phyloP scores from a whole-genome alignment of 2,888 invertebrate species.

The Platypus cylindrus region DNA sequence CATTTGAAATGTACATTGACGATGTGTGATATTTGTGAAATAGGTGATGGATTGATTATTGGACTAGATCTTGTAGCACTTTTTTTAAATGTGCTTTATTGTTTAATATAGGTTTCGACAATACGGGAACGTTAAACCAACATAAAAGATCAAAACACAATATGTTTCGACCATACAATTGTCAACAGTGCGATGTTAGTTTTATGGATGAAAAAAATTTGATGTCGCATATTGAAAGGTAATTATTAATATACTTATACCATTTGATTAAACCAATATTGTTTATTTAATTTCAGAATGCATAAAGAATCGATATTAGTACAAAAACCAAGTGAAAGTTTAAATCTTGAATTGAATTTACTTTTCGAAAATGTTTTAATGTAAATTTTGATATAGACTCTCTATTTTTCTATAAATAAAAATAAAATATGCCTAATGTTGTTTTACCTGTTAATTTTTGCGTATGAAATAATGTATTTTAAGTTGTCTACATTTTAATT shows the following conservation, averaged over 20 bases:
- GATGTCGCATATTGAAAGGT: slow-evolving; percentile 45
- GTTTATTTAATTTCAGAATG: too few species aligned
- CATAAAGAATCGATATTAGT: too few species aligned
- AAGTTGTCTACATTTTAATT: too few species aligned
- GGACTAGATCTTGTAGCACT: slow-evolving; percentile 31
- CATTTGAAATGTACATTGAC: slow-evolving; percentile 46
- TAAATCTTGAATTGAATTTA: too few species aligned
- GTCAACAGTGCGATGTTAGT: slow-evolving; percentile 44
- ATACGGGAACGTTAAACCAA: slow-evolving; percentile 41
- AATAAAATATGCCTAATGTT: not conserved
- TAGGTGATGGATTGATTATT: slow-evolving; percentile 32
- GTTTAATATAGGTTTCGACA: slow-evolving; percentile 12
- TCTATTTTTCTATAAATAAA: not conserved
- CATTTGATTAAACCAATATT: too few species aligned
- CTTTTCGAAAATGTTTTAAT: too few species aligned
- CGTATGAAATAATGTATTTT: too few species aligned
- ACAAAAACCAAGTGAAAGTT: too few species aligned
- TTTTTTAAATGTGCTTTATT: not conserved
- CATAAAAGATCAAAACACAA: slow-evolving; percentile 45
- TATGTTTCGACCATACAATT: slow-evolving; percentile 42
- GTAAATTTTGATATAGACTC: not conserved
- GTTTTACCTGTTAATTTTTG: too few species aligned
- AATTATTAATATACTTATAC: too few species aligned
- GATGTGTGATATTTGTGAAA: slow-evolving; percentile 38
- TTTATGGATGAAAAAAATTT: slow-evolving; percentile 49